Conservation (phyloP, 2,888 invertebrate genomes). For the Dendrolimus houi region DNA sequence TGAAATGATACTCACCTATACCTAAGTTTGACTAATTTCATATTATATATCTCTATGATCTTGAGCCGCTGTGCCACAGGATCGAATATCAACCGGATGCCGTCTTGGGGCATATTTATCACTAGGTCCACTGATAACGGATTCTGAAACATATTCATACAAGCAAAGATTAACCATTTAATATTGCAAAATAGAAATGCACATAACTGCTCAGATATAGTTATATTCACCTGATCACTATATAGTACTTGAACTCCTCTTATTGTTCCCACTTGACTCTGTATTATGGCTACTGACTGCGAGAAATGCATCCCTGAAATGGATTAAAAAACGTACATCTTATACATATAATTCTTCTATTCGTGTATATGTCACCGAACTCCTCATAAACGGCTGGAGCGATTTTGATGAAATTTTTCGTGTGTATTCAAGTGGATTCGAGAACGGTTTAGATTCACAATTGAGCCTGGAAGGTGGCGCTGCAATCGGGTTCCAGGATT, state of each 20-base stretch:
- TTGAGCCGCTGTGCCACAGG: slow-evolving; percentile 95
- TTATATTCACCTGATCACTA: slow-evolving; percentile 86
- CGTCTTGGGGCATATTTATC: slow-evolving; percentile 97
- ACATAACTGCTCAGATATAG: neutral
- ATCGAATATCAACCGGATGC: slow-evolving; percentile 97
- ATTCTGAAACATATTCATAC: slow-evolving; percentile 79
- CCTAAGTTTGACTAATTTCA: slow-evolving; percentile 97
- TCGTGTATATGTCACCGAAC: no score
- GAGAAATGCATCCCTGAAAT: slow-evolving; percentile 98
- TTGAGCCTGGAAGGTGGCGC: no score
- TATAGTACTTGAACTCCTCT: slow-evolving; percentile 97
- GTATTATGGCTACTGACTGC: slow-evolving; percentile 96
- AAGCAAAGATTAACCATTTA: slow-evolving; percentile 6
- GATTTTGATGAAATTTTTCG: no score
- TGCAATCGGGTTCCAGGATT: no score
- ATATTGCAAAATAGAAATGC: neutral
- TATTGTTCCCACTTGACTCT: slow-evolving; percentile 96
- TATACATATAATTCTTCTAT: no score
- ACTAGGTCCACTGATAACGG: slow-evolving; percentile 96
- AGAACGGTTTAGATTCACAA: no score
- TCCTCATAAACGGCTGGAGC: no score
- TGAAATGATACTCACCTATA: slow-evolving; percentile 86
- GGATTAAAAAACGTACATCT: slow-evolving; percentile 7
- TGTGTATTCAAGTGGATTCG: no score
- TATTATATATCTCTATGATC: slow-evolving; percentile 98